phyloP scores from a whole-genome alignment of 2,888 invertebrate genomes.

The Xanthia icteritia region DNA sequence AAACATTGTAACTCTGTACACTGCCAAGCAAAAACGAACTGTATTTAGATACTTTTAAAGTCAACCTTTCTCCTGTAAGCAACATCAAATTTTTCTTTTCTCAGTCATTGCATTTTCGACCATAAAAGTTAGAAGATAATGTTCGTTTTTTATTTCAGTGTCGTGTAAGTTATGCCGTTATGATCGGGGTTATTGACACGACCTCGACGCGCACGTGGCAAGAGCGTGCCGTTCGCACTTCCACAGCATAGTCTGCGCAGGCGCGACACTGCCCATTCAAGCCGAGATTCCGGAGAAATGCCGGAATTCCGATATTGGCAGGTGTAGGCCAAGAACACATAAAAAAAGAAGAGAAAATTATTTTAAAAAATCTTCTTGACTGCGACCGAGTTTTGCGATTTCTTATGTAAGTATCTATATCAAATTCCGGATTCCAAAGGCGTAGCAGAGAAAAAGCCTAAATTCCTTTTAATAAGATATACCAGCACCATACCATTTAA shows the following conservation, averaged over 20 bases:
- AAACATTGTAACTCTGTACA: conserved; percentile 11
- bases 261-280: conserved; percentile 51
- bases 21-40: conserved; percentile 26
- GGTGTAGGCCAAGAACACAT: neutral
- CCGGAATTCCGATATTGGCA: conserved; percentile 15
- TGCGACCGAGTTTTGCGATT: neutral
- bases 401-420: no score
- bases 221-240: conserved; percentile 49
- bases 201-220: conserved; percentile 57
- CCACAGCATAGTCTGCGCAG: conserved; percentile 42
- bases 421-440: neutral
- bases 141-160: conserved; percentile 20
- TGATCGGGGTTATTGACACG: conserved; percentile 16
- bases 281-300: neutral
- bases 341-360: no score
- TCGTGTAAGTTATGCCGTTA: conserved; percentile 23
- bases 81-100: conserved; percentile 26
- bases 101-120: conserved; percentile 2
- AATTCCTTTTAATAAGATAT: no score
- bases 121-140: accelerated
- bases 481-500: no score
- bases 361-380: neutral
- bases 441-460: neutral
- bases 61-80: neutral
- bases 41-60: accelerated